phyloP scores from a whole-genome alignment of 2,797 vertebrate genomes.

The Triplophysa bombifrons region DNA sequence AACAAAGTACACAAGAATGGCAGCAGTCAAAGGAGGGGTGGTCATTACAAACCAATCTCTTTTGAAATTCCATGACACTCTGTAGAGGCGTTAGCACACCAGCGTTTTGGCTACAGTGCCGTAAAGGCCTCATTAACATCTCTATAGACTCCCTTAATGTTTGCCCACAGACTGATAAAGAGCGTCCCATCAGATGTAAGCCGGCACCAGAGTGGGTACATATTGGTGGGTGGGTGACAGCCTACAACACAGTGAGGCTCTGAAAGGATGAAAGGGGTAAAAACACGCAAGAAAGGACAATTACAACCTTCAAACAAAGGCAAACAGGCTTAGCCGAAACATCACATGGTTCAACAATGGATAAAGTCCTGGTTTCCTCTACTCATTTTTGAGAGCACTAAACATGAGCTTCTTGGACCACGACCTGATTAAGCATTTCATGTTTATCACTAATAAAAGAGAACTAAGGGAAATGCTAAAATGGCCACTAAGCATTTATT shows the following conservation, averaged over 20 bases:
- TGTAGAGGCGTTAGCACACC: slow-evolving; percentile 55
- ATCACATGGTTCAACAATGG: slow-evolving; percentile 20
- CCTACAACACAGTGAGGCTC: slow-evolving; percentile 26
- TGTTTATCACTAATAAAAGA: slow-evolving; percentile 80
- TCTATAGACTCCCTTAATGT: slow-evolving; percentile 52
- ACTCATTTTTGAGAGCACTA: slow-evolving; percentile 20
- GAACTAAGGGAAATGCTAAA: not conserved
- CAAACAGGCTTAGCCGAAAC: not conserved
- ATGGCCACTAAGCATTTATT: not conserved
- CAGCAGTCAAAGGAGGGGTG: slow-evolving; percentile 35
- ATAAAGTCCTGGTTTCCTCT: slow-evolving; percentile 23
- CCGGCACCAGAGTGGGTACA: slow-evolving; percentile 54
- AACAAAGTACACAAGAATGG: slow-evolving; percentile 42
- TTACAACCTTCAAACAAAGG: slow-evolving; percentile 30
- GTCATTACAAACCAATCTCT: slow-evolving; percentile 53
- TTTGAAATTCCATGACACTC: slow-evolving; percentile 56
- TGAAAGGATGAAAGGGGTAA: slow-evolving; percentile 40
- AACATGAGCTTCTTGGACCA: slow-evolving; percentile 4
- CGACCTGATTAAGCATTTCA: slow-evolving; percentile 83
- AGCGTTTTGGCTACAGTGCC: slow-evolving; percentile 49
- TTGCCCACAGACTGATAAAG: slow-evolving; percentile 55
- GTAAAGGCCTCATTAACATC: slow-evolving; percentile 62
- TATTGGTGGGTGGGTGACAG: slow-evolving; percentile 53
- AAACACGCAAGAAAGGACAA: slow-evolving; percentile 31
- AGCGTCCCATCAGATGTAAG: slow-evolving; percentile 51